These are phyloP conservation scores for Bryconaethiops microstoma DNA, from an alignment of 2,797 vertebrate genomes.

Conservation along the genomic window DNA sequence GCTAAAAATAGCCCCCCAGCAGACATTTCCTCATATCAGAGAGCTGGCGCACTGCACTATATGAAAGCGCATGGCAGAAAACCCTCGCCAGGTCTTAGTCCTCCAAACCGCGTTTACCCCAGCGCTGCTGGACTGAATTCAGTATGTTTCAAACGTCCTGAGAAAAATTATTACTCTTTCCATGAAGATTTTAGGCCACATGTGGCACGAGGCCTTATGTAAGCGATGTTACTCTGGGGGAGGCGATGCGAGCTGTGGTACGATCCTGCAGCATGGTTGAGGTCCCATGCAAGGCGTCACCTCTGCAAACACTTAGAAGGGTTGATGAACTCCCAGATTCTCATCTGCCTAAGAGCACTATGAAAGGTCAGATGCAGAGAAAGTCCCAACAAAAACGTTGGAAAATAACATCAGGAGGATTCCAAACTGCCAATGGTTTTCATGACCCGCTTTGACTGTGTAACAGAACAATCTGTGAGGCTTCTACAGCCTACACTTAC, in stretches of 20 bases:
- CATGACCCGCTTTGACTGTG: not conserved
- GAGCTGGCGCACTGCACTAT: conserved; percentile 27
- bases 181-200: not conserved
- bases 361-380: not conserved
- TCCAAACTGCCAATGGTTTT: not conserved
- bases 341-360: too few relatives aligned
- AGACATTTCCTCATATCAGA: conserved; percentile 49
- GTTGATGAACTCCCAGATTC: too few relatives aligned
- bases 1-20: conserved; percentile 58
- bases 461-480: not conserved
- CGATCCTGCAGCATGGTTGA: not conserved
- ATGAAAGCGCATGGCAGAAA: conserved; percentile 35
- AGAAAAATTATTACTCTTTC: not conserved
- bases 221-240: not conserved
- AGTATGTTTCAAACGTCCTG: not conserved
- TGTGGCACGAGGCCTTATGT: not conserved
- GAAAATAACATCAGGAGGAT: not conserved
- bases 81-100: conserved; percentile 4
- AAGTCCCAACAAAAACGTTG: not conserved
- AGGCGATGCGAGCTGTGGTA: not conserved
- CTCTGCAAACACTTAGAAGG: too few relatives aligned
- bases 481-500: not conserved
- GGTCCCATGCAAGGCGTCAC: not conserved
- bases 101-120: conserved; percentile 19
- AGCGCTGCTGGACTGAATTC: conserved; percentile 18